Evolutionary conservation across 2,113 vertebrate genomes (phyloP), one percentile per base, ranked within the genome.

Genomic region (Otocyon megalotis): DNA sequence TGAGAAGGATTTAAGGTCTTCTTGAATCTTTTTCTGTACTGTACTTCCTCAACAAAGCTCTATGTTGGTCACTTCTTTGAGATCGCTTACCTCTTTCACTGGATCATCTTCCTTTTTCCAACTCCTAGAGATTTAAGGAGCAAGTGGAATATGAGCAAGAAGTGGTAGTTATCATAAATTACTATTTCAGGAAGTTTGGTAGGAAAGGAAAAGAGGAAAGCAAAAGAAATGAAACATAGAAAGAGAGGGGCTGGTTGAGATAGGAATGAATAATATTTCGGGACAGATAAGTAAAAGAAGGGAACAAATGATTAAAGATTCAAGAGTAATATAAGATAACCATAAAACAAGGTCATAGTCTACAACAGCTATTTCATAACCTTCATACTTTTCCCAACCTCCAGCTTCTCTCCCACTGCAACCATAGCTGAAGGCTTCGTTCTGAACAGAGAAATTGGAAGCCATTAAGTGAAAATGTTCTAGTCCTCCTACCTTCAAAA

Each of bases 131-230:
- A 76, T 87, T 83, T 96, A 95, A 60, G 37, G 8, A 87, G 50
- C n/a, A 80, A 91, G 14, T 92, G 5, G 11, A 93, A 93, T 82
- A 56, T 77, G 54, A 83, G 3, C 72, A 97, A 96, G 56, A 81
- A 81, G 82, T 93, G 43, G 16, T 69, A 89, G 53, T 81, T 94
- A 87, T 67, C 50, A 37, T 48, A 86, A 96, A 77, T 92, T 92
- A 82, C 2, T 81, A 83, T 93, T 93, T 96, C 20, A 93, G 88
- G 54, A 93, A 79, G 2, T 89, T 87, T 80, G 19, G 5, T 85
- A 56, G 50, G 88, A 79, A 94, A 92, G 11, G 80, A 93, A 86
- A 97, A 86, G 32, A 7, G 13, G 32, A 79, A 91, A 83, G 16
- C 9, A 72, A 32, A 80, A 71, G 88, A 86, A 71, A 3, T 48